Base-by-base conservation (phyloP, 35 echinoderm and acorn worm species). In the Eucidaris tribuloides region DNA sequence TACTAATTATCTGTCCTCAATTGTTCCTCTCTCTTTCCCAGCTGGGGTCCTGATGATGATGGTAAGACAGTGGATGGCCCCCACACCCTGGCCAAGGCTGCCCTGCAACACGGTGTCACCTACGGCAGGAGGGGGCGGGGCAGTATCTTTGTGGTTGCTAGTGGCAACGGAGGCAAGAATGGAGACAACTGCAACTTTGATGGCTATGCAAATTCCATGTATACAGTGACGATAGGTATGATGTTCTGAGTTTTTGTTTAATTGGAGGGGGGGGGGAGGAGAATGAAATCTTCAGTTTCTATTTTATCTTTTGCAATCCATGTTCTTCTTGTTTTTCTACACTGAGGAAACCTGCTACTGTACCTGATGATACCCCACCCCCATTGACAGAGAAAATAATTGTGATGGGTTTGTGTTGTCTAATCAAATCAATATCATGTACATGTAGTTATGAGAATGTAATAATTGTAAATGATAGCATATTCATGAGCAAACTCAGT, bases 1-100 rank as follows among this genome's bases (percentile, higher is more conserved):
- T n/a, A n/a, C n/a, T n/a, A n/a, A n/a, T n/a, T n/a, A n/a, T n/a
- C n/a, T n/a, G n/a, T n/a, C n/a, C n/a, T n/a, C n/a, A 46, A n/a
- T n/a, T n/a, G n/a, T n/a, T n/a, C n/a, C n/a, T 40, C 46, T 83
- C 72, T 22, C 17, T 38, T 85, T 44, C 78, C 27, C 71, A 98
- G 95, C 83, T 98, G 95, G 95, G 95, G 95, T 78, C 95, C 95
- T 18, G 95, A 98, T 84, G 95, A 98, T 87, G 95, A 98, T 49
- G 95, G 95, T 3, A 92, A 98, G 60, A 98, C 95, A 5, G 87
- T 97, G 0, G 95, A 98, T 64, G 95, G 95, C 6, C 95, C 95
- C 9, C 95, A 92, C 77, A 91, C 95, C 17, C 65, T 98, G 3
- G 95, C 95, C 13, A 44, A 98, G 86, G 87, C 95, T 31, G 95